These are phyloP conservation scores for Denticeps clupeoides DNA, from an alignment of 2,797 vertebrate genomes.

Conservation along the genomic window DNA sequence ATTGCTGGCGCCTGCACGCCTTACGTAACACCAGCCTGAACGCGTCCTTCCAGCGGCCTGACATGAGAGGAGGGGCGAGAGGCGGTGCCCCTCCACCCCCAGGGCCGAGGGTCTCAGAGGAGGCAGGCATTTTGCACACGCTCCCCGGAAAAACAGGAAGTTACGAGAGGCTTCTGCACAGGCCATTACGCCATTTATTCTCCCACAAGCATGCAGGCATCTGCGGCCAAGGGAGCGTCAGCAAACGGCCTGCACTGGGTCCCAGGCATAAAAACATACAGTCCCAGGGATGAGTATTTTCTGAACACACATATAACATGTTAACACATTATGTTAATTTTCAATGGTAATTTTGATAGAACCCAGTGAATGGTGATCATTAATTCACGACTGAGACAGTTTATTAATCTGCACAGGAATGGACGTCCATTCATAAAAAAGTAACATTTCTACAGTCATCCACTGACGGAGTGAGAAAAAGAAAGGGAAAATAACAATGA, in stretches of 20 bases:
- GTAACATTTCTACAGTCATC: too few relatives aligned
- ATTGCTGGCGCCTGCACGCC: constrained; percentile 29
- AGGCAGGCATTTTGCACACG: constrained; percentile 19
- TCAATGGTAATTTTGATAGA: too few relatives aligned
- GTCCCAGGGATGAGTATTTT: too few relatives aligned
- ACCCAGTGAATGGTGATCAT: too few relatives aligned
- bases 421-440: too few relatives aligned
- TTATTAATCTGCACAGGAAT: too few relatives aligned
- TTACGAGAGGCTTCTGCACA: constrained; percentile 1
- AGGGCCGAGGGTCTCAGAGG: constrained; percentile 2
- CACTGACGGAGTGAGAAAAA: too few relatives aligned
- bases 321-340: too few relatives aligned
- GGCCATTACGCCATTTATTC: constrained; percentile 11
- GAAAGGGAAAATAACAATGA: too few relatives aligned
- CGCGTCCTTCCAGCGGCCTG: constrained; percentile 34
- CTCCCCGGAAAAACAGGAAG: constrained; percentile 26
- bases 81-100: constrained; percentile 8
- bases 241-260: constrained; percentile 6
- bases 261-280: too few relatives aligned
- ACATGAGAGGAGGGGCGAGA: constrained; percentile 33
- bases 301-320: too few relatives aligned
- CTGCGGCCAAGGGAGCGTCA: constrained; percentile 20
- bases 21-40: constrained; percentile 36
- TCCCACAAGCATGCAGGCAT: constrained; percentile 19
- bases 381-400: too few relatives aligned